Percentiles rank a stretch among this genome's conserved stretches.
Evolutionary conservation across 92 coral and sea anemone genomes (phyloP).

Genomic region (Isaurus tuberculatus): DNA sequence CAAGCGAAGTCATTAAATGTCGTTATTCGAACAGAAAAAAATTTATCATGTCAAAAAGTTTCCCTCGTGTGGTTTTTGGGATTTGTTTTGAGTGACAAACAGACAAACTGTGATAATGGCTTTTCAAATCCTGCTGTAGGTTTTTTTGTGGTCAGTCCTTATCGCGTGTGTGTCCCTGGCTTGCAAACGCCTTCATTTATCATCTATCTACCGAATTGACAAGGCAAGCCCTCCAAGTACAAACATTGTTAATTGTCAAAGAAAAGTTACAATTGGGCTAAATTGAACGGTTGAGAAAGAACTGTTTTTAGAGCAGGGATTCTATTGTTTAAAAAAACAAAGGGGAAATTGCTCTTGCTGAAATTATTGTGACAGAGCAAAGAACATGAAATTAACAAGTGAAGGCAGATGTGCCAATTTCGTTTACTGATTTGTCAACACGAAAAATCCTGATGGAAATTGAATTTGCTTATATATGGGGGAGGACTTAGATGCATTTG

Average conservation of each 20-base stretch:
- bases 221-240: conserved; percentile 66
- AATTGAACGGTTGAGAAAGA: conserved; percentile 64
- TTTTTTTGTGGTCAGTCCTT: conserved; percentile 62
- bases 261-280: conserved; percentile 93
- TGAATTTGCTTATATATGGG: conserved; percentile 63
- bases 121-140: conserved; percentile 69
- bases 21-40: conserved; percentile 69
- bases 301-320: conserved; percentile 47
- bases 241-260: conserved; percentile 93
- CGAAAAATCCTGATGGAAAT: conserved; percentile 58
- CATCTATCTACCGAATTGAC: conserved; percentile 77
- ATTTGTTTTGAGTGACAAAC: conserved; percentile 69
- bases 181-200: conserved; percentile 77
- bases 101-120: conserved; percentile 65
- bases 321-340: conserved; percentile 73
- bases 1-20: conserved; percentile 77
- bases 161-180: conserved; percentile 79
- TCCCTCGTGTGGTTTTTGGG: conserved; percentile 59
- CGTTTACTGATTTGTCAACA: conserved; percentile 91
- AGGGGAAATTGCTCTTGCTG: conserved; percentile 74
- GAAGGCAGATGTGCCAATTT: conserved; percentile 94
- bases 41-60: conserved; percentile 61
- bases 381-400: conserved; percentile 89
- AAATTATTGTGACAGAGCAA: conserved; percentile 86
- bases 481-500: conserved; percentile 53